These are phyloP conservation scores for Celastrina argiolus DNA, from an alignment of 2,888 invertebrate species.

Conservation along the genomic window DNA sequence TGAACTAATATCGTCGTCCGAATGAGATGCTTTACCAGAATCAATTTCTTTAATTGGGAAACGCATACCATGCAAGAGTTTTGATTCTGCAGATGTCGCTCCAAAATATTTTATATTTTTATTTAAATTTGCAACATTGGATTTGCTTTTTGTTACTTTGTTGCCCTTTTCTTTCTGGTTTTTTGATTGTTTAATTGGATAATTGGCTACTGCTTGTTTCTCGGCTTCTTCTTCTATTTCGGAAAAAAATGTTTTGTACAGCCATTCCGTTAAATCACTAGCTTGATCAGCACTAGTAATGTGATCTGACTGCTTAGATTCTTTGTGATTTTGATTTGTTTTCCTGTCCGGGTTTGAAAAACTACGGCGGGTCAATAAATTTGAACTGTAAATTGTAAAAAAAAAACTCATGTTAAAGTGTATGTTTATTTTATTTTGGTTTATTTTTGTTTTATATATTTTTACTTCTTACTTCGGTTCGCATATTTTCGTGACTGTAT, in stretches of 20 bases:
- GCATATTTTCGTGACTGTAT: constrained; percentile 66
- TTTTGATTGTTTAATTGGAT: constrained; percentile 35
- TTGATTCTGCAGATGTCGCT: not conserved
- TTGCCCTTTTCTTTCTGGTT: constrained; percentile 22
- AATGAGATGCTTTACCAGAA: constrained; percentile 32
- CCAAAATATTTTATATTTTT: constrained; percentile 26
- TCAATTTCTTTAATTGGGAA: constrained; percentile 34
- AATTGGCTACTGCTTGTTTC: constrained; percentile 47
- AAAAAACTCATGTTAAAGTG: not conserved
- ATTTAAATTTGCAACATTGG: constrained; percentile 39
- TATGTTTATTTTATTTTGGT: not conserved
- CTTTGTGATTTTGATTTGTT: not conserved
- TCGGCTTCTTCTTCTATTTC: constrained; percentile 66
- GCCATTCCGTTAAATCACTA: constrained; percentile 65
- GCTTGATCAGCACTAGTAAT: constrained; percentile 29
- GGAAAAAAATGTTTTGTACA: constrained; percentile 70
- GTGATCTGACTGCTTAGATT: not conserved
- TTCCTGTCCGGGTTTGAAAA: not conserved
- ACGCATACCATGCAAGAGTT: not conserved
- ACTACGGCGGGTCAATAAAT: constrained; percentile 48
- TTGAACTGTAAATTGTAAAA: constrained; percentile 52
- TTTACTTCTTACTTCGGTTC: constrained; percentile 54
- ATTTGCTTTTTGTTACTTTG: not conserved
- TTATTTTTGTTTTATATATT: not conserved
- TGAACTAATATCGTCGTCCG: constrained; percentile 35